Percentiles rank a stretch among this genome's conserved stretches.
These are phyloP conservation scores for Alouatta palliata DNA, from an alignment of 2,113 vertebrate species.

Conservation along the genomic window DNA sequence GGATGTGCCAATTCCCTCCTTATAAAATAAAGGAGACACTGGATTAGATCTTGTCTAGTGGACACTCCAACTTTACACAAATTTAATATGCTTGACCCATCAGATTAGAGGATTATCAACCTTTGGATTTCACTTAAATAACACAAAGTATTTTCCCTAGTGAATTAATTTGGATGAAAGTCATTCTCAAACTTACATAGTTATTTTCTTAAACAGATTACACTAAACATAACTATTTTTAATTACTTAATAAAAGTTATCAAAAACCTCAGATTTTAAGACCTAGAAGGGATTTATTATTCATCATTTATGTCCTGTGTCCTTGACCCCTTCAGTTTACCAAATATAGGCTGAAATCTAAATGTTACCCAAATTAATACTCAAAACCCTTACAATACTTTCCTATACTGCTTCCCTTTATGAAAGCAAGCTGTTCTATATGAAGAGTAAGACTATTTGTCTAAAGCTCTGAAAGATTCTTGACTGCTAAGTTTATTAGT, in stretches of 20 bases:
- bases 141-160: neutral
- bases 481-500: neutral
- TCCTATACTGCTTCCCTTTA: neutral
- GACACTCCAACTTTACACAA: neutral
- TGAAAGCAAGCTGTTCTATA: neutral
- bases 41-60: neutral
- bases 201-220: constrained; percentile 18
- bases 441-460: neutral
- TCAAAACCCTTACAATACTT: neutral
- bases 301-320: neutral
- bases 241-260: constrained; percentile 12
- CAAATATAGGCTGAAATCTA: neutral
- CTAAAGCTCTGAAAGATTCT: neutral
- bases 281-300: neutral
- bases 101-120: neutral
- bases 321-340: neutral
- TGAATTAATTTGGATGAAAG: neutral
- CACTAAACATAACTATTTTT: neutral
- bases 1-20: neutral
- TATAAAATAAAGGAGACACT: neutral
- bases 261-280: neutral
- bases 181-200: neutral
- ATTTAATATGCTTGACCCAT: neutral
- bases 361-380: neutral
- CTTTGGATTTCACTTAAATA: neutral